Evolutionary conservation across 2,113 vertebrate genomes (phyloP).

Genomic region (Pholis gunnellus): DNA sequence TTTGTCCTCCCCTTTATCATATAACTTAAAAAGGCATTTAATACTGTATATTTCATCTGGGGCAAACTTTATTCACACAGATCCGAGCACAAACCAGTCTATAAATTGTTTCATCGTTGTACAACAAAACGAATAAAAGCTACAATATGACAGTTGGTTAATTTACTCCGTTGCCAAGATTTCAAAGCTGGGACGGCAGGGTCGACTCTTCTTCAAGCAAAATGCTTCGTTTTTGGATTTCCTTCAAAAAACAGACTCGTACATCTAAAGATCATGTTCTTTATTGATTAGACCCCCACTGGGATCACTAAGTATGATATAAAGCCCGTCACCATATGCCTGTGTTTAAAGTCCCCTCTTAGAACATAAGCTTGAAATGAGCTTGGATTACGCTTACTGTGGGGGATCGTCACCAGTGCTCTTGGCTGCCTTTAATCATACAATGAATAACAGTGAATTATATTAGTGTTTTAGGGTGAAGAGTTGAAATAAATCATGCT

Average conservation of each 20-base stretch:
- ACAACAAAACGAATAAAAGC: slow-evolving; percentile 38
- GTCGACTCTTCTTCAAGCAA: slow-evolving; percentile 1
- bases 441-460: slow-evolving; percentile 58
- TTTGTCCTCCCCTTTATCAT: slow-evolving; percentile 41
- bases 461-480: slow-evolving; percentile 45
- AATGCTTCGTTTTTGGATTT: slow-evolving; percentile 31
- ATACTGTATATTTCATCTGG: slow-evolving; percentile 11
- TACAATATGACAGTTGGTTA: slow-evolving; percentile 24
- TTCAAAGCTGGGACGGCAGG: slow-evolving; percentile 16
- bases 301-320: slow-evolving; percentile 69
- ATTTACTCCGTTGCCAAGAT: slow-evolving; percentile 27
- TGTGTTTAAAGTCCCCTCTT: slow-evolving; percentile 74
- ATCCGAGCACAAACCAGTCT: slow-evolving; percentile 8
- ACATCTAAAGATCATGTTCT: slow-evolving; percentile 55
- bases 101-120: slow-evolving; percentile 30
- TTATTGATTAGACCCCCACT: slow-evolving; percentile 70
- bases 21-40: slow-evolving; percentile 48
- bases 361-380: slow-evolving; percentile 77
- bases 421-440: slow-evolving; percentile 61
- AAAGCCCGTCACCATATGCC: slow-evolving; percentile 77
- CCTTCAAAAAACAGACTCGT: slow-evolving; percentile 19
- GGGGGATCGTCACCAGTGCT: slow-evolving; percentile 60
- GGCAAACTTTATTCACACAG: slow-evolving; percentile 19
- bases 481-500: slow-evolving; percentile 44
- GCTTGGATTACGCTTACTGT: slow-evolving; percentile 72